A percentile compares a stretch with the other conserved stretches of the same genome.
Evolutionary conservation across 2,888 invertebrate genomes (phyloP).

Genomic region (Cylindroiulus punctatus): DNA sequence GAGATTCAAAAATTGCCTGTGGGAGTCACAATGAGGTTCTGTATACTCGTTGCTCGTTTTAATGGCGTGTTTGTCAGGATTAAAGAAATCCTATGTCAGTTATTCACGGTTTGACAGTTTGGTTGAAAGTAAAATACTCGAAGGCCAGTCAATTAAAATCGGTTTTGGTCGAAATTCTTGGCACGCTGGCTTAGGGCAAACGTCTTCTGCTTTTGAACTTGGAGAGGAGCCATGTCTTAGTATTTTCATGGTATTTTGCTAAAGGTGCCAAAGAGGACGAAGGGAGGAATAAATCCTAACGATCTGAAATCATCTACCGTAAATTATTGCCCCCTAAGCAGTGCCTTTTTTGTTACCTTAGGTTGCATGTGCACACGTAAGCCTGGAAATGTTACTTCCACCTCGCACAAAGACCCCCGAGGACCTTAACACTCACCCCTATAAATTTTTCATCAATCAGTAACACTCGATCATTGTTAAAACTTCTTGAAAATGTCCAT

Average conservation of each 20-base stretch:
- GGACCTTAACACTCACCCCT: constrained; percentile 7
- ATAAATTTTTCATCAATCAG: not conserved
- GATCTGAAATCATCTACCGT: not conserved
- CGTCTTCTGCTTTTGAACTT: not conserved
- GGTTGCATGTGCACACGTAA: too few relatives aligned
- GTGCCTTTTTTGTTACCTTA: not conserved
- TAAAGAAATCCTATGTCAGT: not conserved
- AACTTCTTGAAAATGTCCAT: not conserved
- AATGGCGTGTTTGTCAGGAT: not conserved
- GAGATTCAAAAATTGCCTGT: not conserved
- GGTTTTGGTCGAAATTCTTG: not conserved
- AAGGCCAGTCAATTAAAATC: not conserved
- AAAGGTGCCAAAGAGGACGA: not conserved
- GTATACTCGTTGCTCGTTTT: not conserved
- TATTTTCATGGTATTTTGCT: not conserved
- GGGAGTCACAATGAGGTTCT: not conserved
- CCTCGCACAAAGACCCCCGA: not conserved
- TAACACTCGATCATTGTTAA: not conserved
- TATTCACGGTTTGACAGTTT: constrained; percentile 3
- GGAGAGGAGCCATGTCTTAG: not conserved
- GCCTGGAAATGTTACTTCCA: not conserved
- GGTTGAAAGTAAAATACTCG: not conserved
- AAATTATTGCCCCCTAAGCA: constrained; percentile 1
- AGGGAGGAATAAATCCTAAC: not conserved
- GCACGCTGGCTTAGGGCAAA: not conserved